Evolutionary conservation across 2,113 vertebrate species (phyloP).

Genomic region (Aldabrachelys gigantea): DNA sequence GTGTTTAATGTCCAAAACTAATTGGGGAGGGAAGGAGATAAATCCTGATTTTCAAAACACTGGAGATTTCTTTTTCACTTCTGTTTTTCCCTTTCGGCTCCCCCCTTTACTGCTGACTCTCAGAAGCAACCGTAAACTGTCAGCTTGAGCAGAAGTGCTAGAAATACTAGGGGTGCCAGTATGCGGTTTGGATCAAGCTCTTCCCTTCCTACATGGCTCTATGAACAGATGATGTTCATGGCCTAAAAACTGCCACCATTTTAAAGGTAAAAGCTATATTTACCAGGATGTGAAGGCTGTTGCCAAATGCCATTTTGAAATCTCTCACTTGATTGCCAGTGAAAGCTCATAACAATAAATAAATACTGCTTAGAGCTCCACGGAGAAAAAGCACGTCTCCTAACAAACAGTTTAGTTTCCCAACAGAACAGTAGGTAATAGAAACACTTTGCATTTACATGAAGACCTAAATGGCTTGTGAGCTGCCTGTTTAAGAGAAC

Average conservation of each 20-base stretch:
- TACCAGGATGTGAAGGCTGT: background rate
- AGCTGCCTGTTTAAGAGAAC: background rate
- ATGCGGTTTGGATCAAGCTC: background rate
- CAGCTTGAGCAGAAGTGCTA: fast-evolving
- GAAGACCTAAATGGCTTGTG: background rate
- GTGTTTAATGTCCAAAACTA: background rate
- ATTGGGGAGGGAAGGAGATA: background rate
- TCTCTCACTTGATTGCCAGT: background rate
- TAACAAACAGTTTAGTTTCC: background rate
- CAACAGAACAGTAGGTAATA: background rate
- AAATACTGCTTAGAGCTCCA: background rate
- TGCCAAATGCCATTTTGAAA: background rate
- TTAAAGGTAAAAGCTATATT: background rate
- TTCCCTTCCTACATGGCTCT: background rate
- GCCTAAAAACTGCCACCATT: background rate
- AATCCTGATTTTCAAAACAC: background rate
- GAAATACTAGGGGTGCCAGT: background rate
- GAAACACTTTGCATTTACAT: background rate
- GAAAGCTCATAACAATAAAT: background rate
- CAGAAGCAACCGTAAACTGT: background rate
- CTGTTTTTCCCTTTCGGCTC: background rate
- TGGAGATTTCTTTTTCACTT: background rate
- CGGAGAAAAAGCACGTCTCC: background rate
- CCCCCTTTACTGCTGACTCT: background rate
- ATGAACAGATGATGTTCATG: background rate